These are phyloP conservation scores for Nebria salina DNA, from an alignment of 2,888 invertebrate genomes.

Conservation along the genomic window DNA sequence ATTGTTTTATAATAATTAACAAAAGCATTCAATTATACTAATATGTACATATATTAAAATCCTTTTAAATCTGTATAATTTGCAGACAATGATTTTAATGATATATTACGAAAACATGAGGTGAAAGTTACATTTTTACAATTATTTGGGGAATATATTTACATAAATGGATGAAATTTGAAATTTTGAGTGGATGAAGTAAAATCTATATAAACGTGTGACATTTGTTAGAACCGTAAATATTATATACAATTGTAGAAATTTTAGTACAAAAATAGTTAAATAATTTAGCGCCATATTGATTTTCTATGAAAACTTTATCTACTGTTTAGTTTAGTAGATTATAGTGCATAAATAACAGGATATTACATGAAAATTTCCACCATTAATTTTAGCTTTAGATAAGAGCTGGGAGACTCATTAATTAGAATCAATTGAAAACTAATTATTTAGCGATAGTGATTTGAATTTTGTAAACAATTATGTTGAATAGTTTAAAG, in stretches of 20 bases:
- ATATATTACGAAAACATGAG: not conserved
- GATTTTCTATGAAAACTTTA: too few species aligned
- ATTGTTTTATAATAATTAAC: not conserved
- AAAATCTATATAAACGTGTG: too few species aligned
- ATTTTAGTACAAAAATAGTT: too few species aligned
- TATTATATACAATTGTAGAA: too few species aligned
- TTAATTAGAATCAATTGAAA: not conserved
- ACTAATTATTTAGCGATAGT: not conserved
- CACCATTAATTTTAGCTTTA: not conserved
- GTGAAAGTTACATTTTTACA: not conserved
- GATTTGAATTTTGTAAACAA: not conserved
- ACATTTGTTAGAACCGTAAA: too few species aligned
- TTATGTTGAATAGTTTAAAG: constrained; percentile 6
- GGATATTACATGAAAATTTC: not conserved
- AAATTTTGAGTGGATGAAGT: too few species aligned
- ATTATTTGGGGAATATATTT: not conserved
- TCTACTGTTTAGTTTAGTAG: not conserved
- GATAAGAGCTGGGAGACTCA: not conserved
- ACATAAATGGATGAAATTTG: not conserved
- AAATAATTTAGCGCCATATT: too few species aligned
- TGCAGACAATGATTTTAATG: not conserved
- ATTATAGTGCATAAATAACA: not conserved
- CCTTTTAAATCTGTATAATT: not conserved
- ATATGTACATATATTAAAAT: not conserved
- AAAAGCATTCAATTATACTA: not conserved